Base-by-base conservation (phyloP, 2,797 vertebrate species). In the Pangasius djambal region DNA sequence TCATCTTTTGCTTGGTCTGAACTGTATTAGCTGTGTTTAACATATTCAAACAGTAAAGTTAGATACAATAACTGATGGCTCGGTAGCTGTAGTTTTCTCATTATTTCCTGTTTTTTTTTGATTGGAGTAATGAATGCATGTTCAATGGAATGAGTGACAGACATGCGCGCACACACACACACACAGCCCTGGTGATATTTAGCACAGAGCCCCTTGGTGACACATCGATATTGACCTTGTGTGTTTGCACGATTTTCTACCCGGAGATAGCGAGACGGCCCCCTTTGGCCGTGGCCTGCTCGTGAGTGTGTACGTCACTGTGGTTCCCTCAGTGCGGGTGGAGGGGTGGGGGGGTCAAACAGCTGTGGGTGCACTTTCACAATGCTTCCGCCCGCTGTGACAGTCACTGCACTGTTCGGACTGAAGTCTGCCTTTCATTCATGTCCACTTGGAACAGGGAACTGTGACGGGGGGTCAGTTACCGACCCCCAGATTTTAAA, bases 361-460 rank as follows among this genome's bases (percentile, higher is more conserved):
- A 94, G 94, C 94, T 94, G 94, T 96, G 94, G 94, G 95, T 94
- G 94, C 93, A 95, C 94, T 96, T 96, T 95, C 95, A 94, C 95
- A 93, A 94, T 92, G 94, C 93, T 93, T 92, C 92, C 93, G 93
- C 81, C 91, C 57, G 72, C 88, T 90, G 63, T 34, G 75, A 91
- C 95, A 97, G 95, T 95, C 88, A 0, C 81, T 90, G 93, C 93
- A 94, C 95, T 97, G 96, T 97, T 95, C 92, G 48, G 90, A 88
- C 91, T 96, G 92, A 96, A 96, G 91, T 91, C 92, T 91, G 91
- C 92, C 95, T 96, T 96, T 96, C 95, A 95, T 95, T 94, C 92
- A 90, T 83, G 89, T 92, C 75, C 75, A 89, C 93, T 93, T 93
- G 82, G 55, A 91, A 81, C 89, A 91, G 82, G 44, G 90, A 86